phyloP scores from a whole-genome alignment of 1,140 invertebrate species.

The Lamellibrachia luymesi region DNA sequence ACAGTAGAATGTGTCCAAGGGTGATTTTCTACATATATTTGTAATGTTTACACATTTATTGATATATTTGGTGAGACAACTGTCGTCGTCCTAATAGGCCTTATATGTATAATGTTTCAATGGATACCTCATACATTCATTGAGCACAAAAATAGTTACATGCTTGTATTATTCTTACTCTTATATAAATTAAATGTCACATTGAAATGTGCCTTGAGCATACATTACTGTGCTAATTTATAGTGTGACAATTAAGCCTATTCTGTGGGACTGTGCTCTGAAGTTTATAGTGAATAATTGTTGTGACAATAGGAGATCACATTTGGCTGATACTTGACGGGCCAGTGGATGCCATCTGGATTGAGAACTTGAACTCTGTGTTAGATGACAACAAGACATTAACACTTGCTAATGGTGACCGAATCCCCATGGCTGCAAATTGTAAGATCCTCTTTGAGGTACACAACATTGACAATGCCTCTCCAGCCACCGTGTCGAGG shows the following conservation, averaged over 20 bases:
- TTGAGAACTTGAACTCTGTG: slow-evolving; percentile 59
- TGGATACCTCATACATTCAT: too few relatives aligned
- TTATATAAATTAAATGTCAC: too few relatives aligned
- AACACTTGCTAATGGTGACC: slow-evolving; percentile 90
- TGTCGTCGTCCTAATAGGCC: too few relatives aligned
- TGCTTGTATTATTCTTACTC: too few relatives aligned
- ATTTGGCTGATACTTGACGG: slow-evolving; percentile 58
- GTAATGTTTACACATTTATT: too few relatives aligned
- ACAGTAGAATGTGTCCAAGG: too few relatives aligned
- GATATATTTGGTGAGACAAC: too few relatives aligned
- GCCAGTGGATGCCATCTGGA: slow-evolving; percentile 59
- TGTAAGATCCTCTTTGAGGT: slow-evolving; percentile 96
- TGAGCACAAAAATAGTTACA: too few relatives aligned
- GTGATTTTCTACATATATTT: too few relatives aligned
- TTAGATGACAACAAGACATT: slow-evolving; percentile 67
- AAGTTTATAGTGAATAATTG: neutral
- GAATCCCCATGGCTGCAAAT: slow-evolving; percentile 84
- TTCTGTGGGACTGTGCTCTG: too few relatives aligned
- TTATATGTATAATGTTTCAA: too few relatives aligned
- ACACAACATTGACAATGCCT: slow-evolving; percentile 95
- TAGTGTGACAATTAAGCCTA: neutral
- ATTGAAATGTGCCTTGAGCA: neutral
- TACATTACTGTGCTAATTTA: neutral
- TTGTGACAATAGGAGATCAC: slow-evolving; percentile 59
- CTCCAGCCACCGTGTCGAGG: slow-evolving; percentile 90